phyloP scores from a whole-genome alignment of 2,113 vertebrate species.

The Malurus cyaneus region DNA sequence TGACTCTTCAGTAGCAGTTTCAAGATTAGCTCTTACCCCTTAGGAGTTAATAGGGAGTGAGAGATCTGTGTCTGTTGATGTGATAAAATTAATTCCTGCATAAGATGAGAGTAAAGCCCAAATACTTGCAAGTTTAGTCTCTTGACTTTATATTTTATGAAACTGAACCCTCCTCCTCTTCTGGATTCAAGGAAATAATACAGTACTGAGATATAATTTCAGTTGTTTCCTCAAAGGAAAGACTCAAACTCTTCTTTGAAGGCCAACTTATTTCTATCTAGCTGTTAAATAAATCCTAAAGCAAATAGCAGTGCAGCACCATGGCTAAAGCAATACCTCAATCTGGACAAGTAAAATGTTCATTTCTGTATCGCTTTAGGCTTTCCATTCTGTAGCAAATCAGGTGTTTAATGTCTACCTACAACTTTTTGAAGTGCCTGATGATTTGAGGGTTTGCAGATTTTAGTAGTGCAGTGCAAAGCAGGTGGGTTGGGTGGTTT shows the following conservation, averaged over 20 bases:
- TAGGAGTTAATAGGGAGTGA: constrained; percentile 8
- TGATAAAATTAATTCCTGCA: constrained; percentile 22
- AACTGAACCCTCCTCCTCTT: not conserved
- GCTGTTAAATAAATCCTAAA: constrained; percentile 36
- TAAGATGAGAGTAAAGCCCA: not conserved
- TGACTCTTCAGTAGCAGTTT: not conserved
- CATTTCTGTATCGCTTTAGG: not conserved
- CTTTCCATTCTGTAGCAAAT: not conserved
- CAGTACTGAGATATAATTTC: not conserved
- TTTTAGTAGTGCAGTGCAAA: not conserved
- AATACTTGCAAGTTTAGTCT: not conserved
- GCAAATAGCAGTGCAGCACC: not conserved
- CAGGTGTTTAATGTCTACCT: not conserved
- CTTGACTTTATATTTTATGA: constrained; percentile 16
- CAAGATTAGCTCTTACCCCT: not conserved
- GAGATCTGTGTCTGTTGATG: not conserved
- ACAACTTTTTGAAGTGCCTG: not conserved
- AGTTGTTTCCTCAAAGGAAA: constrained; percentile 24
- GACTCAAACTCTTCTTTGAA: not conserved
- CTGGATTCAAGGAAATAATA: not conserved
- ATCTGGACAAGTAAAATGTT: constrained; percentile 2
- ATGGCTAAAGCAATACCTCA: not conserved
- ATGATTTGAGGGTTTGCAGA: no score
- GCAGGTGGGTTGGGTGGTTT: not conserved
- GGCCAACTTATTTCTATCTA: not conserved